Conservation (phyloP, 2,113 vertebrate genomes). For the Crotalus tigris region DNA sequence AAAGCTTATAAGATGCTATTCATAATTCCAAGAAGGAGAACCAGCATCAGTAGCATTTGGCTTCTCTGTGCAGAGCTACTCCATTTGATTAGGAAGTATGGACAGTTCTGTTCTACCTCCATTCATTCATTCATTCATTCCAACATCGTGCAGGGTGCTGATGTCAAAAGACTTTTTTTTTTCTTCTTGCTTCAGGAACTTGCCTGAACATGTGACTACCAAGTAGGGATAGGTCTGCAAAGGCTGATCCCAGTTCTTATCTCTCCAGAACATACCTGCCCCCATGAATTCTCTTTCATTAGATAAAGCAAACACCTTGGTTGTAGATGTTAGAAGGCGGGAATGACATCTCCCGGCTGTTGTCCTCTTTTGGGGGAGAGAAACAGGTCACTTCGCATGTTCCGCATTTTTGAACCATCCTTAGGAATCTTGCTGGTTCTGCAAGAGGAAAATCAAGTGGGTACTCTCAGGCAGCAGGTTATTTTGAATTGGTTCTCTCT, state of each 20-base stretch:
- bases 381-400: not conserved
- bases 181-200: not conserved
- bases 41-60: not conserved
- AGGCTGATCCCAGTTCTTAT: not conserved
- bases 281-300: not conserved
- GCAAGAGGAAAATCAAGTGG: not conserved
- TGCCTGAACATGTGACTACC: not conserved
- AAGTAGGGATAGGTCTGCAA: not conserved
- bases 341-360: not conserved
- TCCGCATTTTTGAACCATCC: not conserved
- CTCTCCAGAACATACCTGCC: not conserved
- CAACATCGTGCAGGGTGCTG: not conserved
- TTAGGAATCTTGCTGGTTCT: not conserved
- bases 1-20: not conserved
- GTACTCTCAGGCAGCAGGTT: not conserved
- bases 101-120: not conserved
- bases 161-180: not conserved
- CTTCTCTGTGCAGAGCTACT: not conserved
- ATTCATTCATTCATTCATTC: not conserved
- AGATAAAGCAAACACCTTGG: not conserved
- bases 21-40: not conserved
- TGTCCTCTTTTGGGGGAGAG: not conserved
- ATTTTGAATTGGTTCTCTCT: not conserved
- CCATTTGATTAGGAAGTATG: not conserved
- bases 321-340: not conserved